These are phyloP conservation scores for Metaphire vulgaris DNA, from an alignment of 1,140 invertebrate species.

Conservation along the genomic window DNA sequence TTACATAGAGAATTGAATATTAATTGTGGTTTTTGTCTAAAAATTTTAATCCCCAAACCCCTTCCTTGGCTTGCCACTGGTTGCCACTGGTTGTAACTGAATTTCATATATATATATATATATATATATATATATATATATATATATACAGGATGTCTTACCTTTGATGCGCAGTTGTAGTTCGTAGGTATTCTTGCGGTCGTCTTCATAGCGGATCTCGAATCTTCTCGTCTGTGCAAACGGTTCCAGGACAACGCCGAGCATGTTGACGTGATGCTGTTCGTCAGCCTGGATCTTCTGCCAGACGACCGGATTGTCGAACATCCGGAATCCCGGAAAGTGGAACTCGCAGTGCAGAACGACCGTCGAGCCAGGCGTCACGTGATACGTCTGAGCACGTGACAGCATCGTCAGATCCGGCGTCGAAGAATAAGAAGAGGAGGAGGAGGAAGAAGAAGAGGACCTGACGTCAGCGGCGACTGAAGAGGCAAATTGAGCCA, in stretches of 20 bases:
- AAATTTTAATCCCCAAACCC: too few relatives aligned
- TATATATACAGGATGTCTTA: too few relatives aligned
- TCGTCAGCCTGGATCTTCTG: slow-evolving; percentile 7
- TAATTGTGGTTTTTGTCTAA: too few relatives aligned
- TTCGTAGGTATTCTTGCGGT: too few relatives aligned
- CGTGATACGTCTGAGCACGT: background rate
- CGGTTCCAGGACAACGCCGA: slow-evolving; percentile 10
- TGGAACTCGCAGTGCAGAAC: slow-evolving; percentile 15
- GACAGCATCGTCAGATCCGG: slow-evolving; percentile 7
- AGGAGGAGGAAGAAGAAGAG: background rate
- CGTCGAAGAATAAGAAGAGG: background rate
- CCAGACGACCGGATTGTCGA: slow-evolving; percentile 19
- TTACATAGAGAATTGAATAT: too few relatives aligned
- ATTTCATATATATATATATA: too few relatives aligned
- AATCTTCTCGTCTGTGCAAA: slow-evolving; percentile 14
- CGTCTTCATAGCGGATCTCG: too few relatives aligned
- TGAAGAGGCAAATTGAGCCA: background rate
- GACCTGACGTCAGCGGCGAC: background rate
- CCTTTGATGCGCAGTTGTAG: too few relatives aligned
- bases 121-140: too few relatives aligned
- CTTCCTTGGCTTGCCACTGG: too few relatives aligned
- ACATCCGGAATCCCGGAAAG: background rate
- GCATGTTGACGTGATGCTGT: slow-evolving; percentile 8
- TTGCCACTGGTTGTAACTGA: too few relatives aligned
- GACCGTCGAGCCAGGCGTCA: background rate